Evolutionary conservation across 2,113 vertebrate species (phyloP).

Genomic region (Anarhynchus alexandrinus): DNA sequence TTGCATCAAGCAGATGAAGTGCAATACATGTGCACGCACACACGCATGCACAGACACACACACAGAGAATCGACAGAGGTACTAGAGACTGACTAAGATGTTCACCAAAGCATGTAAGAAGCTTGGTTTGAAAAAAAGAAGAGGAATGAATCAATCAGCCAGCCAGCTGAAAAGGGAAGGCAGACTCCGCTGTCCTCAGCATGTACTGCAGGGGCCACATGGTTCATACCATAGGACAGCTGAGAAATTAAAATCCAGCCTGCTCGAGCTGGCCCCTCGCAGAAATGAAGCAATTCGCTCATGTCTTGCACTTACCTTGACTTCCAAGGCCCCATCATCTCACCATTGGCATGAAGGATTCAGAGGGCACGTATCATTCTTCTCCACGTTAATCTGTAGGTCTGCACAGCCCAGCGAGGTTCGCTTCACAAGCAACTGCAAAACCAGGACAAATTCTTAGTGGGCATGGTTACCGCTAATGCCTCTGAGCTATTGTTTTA

Average conservation of each 20-base stretch:
- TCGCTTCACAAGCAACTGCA: not conserved
- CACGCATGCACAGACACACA: not conserved
- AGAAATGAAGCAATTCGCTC: not conserved
- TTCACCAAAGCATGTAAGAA: conserved; percentile 22
- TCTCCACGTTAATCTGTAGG: not conserved
- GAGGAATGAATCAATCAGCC: conserved; percentile 51
- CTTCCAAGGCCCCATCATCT: not conserved
- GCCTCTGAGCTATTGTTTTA: not conserved
- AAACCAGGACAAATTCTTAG: not conserved
- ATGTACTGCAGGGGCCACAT: not conserved
- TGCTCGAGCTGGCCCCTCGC: not conserved
- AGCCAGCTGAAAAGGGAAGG: conserved; percentile 13
- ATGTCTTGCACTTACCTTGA: not conserved
- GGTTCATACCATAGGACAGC: not conserved
- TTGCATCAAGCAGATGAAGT: conserved; percentile 18
- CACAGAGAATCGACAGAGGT: not conserved
- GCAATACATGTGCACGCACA: not conserved
- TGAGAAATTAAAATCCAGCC: conserved; percentile 26
- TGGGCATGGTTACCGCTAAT: not conserved
- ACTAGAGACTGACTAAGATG: not conserved
- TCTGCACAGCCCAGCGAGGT: not conserved
- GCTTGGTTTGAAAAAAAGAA: not conserved
- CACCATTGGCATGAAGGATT: not conserved
- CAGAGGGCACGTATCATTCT: not conserved
- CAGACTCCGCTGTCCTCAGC: not conserved